phyloP scores from a whole-genome alignment of 2,888 invertebrate species.

The Ennomos quercinarius region DNA sequence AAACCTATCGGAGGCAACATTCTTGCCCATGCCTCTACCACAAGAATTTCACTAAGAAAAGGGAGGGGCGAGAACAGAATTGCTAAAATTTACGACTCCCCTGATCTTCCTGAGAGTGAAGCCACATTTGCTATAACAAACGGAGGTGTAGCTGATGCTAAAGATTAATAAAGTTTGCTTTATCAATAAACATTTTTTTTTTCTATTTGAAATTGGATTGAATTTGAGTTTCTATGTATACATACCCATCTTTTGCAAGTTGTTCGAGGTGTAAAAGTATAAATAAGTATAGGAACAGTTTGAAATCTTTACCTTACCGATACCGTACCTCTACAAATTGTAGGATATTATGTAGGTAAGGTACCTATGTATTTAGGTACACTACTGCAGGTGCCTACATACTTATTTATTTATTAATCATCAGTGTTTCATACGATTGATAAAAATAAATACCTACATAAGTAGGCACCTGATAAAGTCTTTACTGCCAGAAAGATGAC shows the following conservation, averaged over 20 bases:
- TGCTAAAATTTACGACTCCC: constrained; percentile 93
- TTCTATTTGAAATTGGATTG: background rate
- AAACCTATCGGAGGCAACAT: constrained; percentile 94
- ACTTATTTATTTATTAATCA: no score
- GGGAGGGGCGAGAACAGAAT: constrained; percentile 90
- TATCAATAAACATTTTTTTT: background rate
- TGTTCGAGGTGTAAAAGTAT: no score
- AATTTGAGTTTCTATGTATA: background rate
- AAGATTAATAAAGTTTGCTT: constrained; percentile 80
- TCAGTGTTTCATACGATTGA: no score
- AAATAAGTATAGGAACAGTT: no score
- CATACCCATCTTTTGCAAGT: background rate
- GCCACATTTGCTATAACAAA: constrained; percentile 90
- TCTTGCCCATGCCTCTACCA: constrained; percentile 92
- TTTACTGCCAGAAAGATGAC: no score
- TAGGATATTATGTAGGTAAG: no score
- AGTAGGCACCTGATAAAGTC: no score
- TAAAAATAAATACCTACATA: no score
- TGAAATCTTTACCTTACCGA: no score
- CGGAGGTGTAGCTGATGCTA: constrained; percentile 89
- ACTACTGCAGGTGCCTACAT: no score
- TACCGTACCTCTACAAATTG: no score
- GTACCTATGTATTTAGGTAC: no score
- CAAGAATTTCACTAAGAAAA: constrained; percentile 89
- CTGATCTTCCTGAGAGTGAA: constrained; percentile 92